Conservation (phyloP, 2,888 invertebrate genomes). For the Scaptomyza cyrtandrae region DNA sequence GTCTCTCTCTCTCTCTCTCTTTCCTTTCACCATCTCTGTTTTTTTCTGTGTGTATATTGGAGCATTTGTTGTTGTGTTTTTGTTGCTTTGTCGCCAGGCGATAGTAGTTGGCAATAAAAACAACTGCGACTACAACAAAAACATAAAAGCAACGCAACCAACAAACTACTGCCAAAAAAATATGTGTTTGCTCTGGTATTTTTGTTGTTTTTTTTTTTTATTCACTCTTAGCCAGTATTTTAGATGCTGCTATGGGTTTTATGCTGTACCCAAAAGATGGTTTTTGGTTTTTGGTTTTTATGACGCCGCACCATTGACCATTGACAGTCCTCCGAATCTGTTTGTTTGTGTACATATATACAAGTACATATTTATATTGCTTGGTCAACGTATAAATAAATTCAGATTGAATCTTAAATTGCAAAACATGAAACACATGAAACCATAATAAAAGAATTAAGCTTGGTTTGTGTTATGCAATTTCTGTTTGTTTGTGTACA, state of each 20-base stretch:
- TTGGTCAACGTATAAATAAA: constrained; percentile 24
- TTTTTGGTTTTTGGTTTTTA: constrained; percentile 35
- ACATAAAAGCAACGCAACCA: constrained; percentile 38
- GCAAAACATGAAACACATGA: not conserved
- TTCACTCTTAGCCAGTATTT: constrained; percentile 57
- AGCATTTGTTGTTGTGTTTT: constrained; percentile 45
- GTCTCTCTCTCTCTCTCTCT: constrained; percentile 9
- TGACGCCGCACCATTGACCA: constrained; percentile 43
- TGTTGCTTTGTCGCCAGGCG: constrained; percentile 62
- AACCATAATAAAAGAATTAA: not conserved
- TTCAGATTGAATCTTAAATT: constrained; percentile 12
- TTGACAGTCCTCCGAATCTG: constrained; percentile 23
- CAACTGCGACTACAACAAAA: constrained; percentile 53
- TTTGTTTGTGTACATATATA: not conserved
- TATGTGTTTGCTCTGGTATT: constrained; percentile 39
- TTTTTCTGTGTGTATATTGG: constrained; percentile 24
- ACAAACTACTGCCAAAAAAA: constrained; percentile 73
- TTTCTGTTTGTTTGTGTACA: not conserved
- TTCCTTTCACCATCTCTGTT: constrained; percentile 1
- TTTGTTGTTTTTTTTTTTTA: constrained; percentile 27
- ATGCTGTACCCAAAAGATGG: constrained; percentile 55
- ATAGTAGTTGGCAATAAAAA: constrained; percentile 57
- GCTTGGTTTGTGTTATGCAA: too few relatives aligned
- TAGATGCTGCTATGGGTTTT: constrained; percentile 56
- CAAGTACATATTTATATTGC: constrained; percentile 12